A percentile compares a stretch with the other conserved stretches of the same genome.
Evolutionary conservation across 2,888 invertebrate species (phyloP).

Genomic region (Clepsis dumicolana): DNA sequence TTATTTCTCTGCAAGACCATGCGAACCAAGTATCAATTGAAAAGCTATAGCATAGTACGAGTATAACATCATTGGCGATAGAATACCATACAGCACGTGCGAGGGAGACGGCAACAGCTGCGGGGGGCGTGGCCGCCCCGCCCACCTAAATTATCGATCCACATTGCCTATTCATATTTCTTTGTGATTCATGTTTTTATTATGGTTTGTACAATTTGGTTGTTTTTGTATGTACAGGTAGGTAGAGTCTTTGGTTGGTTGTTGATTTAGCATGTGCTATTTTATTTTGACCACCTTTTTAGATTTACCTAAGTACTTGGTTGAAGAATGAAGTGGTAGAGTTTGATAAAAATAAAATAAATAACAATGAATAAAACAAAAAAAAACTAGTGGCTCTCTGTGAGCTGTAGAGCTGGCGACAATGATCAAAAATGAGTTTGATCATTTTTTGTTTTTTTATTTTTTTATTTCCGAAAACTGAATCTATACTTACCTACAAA

Average conservation of each 20-base stretch:
- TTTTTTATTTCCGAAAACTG: too few species aligned
- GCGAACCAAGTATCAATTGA: background rate
- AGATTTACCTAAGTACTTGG: too few species aligned
- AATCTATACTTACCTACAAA: too few species aligned
- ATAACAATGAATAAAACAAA: too few species aligned
- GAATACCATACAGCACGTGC: slow-evolving; percentile 26
- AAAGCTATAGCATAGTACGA: background rate
- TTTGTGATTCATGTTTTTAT: slow-evolving; percentile 62
- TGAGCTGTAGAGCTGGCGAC: too few species aligned
- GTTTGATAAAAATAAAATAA: too few species aligned
- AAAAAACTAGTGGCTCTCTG: too few species aligned
- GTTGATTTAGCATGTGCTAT: background rate
- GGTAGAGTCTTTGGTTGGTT: background rate
- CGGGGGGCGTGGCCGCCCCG: slow-evolving; percentile 65
- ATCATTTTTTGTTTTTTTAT: too few species aligned
- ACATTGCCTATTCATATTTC: slow-evolving; percentile 81
- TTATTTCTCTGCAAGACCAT: background rate
- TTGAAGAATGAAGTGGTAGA: background rate
- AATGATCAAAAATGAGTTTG: too few species aligned
- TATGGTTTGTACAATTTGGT: slow-evolving; percentile 44
- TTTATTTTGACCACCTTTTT: background rate
- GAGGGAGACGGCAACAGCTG: slow-evolving; percentile 48
- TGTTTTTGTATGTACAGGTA: slow-evolving; percentile 5
- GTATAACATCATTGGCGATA: background rate
- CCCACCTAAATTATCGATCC: slow-evolving; percentile 70